A percentile compares a stretch with the other conserved stretches of the same genome.
These are phyloP conservation scores for Rousettus madagascariensis DNA, from an alignment of 2,797 vertebrate species.

Conservation along the genomic window DNA sequence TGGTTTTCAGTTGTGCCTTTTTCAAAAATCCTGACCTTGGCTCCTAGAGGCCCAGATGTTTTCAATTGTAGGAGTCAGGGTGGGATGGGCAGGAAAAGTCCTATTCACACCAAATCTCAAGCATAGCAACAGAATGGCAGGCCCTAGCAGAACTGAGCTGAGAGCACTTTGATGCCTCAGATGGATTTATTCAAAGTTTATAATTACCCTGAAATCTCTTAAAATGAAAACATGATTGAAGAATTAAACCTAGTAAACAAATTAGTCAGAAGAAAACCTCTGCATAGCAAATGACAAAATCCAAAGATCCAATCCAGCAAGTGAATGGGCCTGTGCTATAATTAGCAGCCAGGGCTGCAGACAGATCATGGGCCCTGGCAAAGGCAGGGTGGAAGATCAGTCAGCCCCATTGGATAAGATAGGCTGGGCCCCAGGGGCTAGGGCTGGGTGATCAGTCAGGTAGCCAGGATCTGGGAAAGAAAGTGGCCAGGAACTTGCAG, in stretches of 20 bases:
- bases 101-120: slow-evolving; percentile 62
- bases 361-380: not conserved
- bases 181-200: slow-evolving; percentile 79
- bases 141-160: slow-evolving; percentile 63
- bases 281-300: slow-evolving; percentile 56
- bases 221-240: slow-evolving; percentile 79
- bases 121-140: not conserved
- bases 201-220: slow-evolving; percentile 79
- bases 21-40: slow-evolving; percentile 57
- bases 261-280: slow-evolving; percentile 73
- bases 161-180: slow-evolving; percentile 61
- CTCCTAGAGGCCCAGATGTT: slow-evolving; percentile 65
- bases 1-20: slow-evolving; percentile 58
- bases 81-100: not conserved
- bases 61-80: slow-evolving; percentile 39
- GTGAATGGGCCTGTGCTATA: not conserved
- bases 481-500: not conserved
- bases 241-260: slow-evolving; percentile 68
- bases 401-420: not conserved
- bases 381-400: not conserved
- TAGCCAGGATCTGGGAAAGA: not conserved
- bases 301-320: slow-evolving; percentile 70
- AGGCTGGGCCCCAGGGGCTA: not conserved
- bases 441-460: not conserved
- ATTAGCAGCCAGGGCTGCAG: not conserved